Evolutionary conservation across 2,797 vertebrate genomes (phyloP).

Genomic region (Lates japonicus): DNA sequence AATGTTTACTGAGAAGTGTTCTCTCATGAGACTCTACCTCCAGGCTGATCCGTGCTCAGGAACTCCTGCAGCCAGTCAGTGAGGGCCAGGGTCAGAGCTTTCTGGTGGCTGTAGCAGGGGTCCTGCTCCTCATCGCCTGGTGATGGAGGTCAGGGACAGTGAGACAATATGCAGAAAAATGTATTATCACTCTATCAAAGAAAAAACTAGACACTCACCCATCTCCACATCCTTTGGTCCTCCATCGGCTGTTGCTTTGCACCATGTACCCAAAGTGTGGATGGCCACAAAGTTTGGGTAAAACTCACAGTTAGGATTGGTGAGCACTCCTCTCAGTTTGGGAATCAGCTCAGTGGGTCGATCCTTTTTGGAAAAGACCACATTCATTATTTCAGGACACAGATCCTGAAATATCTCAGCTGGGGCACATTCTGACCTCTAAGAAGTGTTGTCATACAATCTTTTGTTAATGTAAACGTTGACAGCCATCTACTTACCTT

Average conservation of each 20-base stretch:
- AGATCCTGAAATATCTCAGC: not conserved
- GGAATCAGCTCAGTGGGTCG: slow-evolving; percentile 95
- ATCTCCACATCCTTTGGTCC: slow-evolving; percentile 93
- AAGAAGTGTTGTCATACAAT: not conserved
- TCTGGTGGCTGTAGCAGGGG: slow-evolving; percentile 92
- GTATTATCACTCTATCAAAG: not conserved
- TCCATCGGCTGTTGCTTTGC: slow-evolving; percentile 90
- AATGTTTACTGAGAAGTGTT: not conserved
- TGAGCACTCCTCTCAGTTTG: slow-evolving; percentile 94
- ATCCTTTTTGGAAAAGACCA: slow-evolving; percentile 73
- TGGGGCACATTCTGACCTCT: not conserved
- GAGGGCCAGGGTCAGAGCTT: slow-evolving; percentile 93
- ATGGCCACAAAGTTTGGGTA: slow-evolving; percentile 97
- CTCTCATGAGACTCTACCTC: slow-evolving; percentile 68
- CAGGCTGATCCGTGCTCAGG: slow-evolving; percentile 80
- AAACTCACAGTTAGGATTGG: slow-evolving; percentile 99
- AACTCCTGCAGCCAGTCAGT: slow-evolving; percentile 96
- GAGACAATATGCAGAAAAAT: not conserved
- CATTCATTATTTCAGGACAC: not conserved
- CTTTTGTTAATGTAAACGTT: not conserved
- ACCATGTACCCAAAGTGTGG: slow-evolving; percentile 97
- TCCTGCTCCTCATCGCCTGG: slow-evolving; percentile 92
- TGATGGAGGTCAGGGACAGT: slow-evolving; percentile 24
- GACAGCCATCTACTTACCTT: slow-evolving; percentile 78
- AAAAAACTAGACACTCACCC: slow-evolving; percentile 85